Conservation (phyloP, 37 sponge, comb jelly and placozoan species). For the Cliona cf. orientalis region DNA sequence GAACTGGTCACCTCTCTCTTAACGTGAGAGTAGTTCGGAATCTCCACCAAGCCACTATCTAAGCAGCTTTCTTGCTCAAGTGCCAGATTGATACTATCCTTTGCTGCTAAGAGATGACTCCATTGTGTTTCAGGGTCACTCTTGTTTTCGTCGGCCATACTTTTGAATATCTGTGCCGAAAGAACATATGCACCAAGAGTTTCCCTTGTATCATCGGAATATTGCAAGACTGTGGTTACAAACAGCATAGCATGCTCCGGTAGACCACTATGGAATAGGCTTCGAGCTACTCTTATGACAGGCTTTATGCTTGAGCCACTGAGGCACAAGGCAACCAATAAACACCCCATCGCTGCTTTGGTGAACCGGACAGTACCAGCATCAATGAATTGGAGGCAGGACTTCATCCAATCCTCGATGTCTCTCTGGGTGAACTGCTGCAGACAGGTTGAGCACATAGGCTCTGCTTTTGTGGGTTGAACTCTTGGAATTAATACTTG, state of each 20-base stretch:
- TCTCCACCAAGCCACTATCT: background rate
- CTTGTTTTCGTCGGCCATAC: background rate
- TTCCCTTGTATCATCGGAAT: background rate
- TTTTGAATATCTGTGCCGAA: background rate
- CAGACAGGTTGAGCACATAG: background rate
- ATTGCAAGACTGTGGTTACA: background rate
- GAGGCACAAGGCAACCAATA: background rate
- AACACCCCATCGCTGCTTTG: background rate
- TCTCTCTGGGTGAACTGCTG: background rate
- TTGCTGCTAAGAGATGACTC: background rate
- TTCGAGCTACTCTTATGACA: background rate
- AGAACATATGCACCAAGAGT: background rate
- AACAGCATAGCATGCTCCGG: background rate
- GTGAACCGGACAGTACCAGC: background rate
- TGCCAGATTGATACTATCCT: background rate
- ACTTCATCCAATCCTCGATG: background rate
- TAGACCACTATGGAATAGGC: background rate
- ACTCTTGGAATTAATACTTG: background rate
- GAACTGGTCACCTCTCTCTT: background rate
- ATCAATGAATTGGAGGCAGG: slow-evolving; percentile 1
- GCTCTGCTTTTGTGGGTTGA: background rate
- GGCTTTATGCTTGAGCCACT: background rate
- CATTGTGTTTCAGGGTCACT: background rate
- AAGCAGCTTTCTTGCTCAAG: background rate
- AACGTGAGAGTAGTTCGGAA: background rate